phyloP scores from a whole-genome alignment of 2,797 vertebrate genomes.

The Tenualosa thibaudeaui region DNA sequence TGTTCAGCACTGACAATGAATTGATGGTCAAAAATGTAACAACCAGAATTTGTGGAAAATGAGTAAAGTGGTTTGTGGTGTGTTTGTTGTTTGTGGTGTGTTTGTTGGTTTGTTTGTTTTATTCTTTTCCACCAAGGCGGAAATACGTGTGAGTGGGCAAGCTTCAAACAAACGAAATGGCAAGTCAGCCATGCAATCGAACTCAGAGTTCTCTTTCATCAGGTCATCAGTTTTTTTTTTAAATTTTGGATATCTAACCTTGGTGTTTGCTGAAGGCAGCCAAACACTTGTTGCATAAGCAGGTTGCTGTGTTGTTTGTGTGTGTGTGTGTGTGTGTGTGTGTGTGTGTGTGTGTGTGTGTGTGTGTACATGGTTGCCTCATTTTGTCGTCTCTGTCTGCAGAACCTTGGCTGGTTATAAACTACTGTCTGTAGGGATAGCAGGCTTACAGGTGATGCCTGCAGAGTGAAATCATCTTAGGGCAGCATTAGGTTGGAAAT shows the following conservation, averaged over 20 bases:
- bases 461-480: neutral
- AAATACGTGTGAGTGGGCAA: neutral
- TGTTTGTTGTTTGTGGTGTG: neutral
- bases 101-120: neutral
- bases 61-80: neutral
- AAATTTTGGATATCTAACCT: neutral
- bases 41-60: neutral
- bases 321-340: neutral
- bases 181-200: neutral
- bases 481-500: neutral
- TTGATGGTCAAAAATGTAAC: neutral
- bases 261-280: neutral
- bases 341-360: neutral
- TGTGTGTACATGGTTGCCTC: conserved; percentile 2
- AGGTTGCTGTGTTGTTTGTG: neutral
- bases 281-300: neutral
- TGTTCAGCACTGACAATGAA: neutral
- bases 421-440: neutral
- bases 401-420: neutral
- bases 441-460: neutral
- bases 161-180: neutral
- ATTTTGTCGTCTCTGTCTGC: neutral
- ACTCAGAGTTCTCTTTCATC: neutral
- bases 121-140: neutral
- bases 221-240: neutral